Evolutionary conservation across 2,113 vertebrate species (phyloP).

Genomic region (Bostrychus sinensis): DNA sequence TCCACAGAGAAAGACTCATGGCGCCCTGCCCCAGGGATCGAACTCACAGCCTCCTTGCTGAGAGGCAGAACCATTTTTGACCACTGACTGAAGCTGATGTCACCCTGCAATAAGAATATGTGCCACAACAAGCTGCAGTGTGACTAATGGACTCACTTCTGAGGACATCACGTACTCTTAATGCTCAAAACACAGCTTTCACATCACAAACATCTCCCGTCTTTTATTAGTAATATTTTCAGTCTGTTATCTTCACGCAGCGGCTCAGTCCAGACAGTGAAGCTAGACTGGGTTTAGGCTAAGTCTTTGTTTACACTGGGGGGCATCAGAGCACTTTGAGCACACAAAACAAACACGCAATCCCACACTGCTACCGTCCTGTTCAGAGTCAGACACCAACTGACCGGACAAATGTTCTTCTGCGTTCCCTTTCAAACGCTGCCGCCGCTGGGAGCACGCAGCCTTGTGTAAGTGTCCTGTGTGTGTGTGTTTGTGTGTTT

Average conservation of each 20-base stretch:
- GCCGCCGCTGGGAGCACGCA: slow-evolving; percentile 33
- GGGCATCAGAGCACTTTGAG: slow-evolving; percentile 17
- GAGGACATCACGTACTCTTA: no score
- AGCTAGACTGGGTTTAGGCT: slow-evolving; percentile 11
- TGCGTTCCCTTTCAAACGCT: slow-evolving; percentile 52
- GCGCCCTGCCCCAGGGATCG: no score
- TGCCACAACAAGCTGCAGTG: not conserved
- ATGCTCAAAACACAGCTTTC: no score
- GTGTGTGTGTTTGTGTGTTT: slow-evolving; percentile 17
- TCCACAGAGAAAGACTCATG: no score
- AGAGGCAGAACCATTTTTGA: no score
- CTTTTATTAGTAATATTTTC: not conserved
- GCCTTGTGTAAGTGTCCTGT: slow-evolving; percentile 25
- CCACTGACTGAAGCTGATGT: not conserved
- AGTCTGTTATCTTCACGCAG: not conserved
- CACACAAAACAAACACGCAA: slow-evolving; percentile 21
- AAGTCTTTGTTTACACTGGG: slow-evolving; percentile 23
- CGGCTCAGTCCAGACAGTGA: slow-evolving; percentile 1
- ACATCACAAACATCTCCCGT: not conserved
- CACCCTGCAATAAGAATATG: not conserved
- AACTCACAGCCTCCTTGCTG: no score
- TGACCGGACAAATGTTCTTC: slow-evolving; percentile 62
- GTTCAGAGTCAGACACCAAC: slow-evolving; percentile 55
- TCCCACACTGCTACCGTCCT: slow-evolving; percentile 20
- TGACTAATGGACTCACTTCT: not conserved